Evolutionary conservation across 2,888 invertebrate genomes (phyloP).

Genomic region (Esperia sulphurella): DNA sequence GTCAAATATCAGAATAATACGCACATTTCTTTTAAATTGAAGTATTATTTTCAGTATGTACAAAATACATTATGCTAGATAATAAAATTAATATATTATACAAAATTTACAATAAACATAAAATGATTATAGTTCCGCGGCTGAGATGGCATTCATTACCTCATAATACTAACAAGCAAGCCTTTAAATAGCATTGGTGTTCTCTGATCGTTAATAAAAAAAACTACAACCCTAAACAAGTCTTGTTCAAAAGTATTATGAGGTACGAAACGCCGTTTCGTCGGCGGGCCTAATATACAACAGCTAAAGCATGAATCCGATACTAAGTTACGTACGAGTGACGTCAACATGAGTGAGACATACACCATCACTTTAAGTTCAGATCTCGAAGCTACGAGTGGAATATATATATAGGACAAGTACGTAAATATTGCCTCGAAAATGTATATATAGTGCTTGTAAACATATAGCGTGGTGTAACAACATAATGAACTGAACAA

Average conservation of each 20-base stretch:
- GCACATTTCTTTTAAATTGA: constrained; percentile 42
- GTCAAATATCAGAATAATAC: constrained; percentile 55
- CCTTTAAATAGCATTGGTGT: no score
- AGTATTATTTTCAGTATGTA: constrained; percentile 62
- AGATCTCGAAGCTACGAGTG: constrained; percentile 33
- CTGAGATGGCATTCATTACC: no score
- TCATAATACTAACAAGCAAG: no score
- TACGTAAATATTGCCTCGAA: constrained; percentile 44
- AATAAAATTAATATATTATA: constrained; percentile 56
- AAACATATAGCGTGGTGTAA: not conserved
- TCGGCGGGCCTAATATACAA: no score
- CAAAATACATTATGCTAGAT: constrained; percentile 39
- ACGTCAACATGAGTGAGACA: constrained; percentile 34
- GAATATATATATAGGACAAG: constrained; percentile 16
- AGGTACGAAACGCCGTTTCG: not conserved
- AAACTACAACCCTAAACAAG: no score
- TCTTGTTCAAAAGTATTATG: no score
- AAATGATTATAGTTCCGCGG: constrained; percentile 4
- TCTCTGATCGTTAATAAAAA: no score
- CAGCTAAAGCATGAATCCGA: not conserved
- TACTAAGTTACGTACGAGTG: constrained; percentile 16
- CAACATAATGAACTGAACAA: no score
- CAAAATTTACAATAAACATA: constrained; percentile 57
- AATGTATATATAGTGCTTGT: constrained; percentile 28
- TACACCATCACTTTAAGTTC: constrained; percentile 34